Evolutionary conservation across 2,113 vertebrate species (phyloP).

Genomic region (Trinectes maculatus): DNA sequence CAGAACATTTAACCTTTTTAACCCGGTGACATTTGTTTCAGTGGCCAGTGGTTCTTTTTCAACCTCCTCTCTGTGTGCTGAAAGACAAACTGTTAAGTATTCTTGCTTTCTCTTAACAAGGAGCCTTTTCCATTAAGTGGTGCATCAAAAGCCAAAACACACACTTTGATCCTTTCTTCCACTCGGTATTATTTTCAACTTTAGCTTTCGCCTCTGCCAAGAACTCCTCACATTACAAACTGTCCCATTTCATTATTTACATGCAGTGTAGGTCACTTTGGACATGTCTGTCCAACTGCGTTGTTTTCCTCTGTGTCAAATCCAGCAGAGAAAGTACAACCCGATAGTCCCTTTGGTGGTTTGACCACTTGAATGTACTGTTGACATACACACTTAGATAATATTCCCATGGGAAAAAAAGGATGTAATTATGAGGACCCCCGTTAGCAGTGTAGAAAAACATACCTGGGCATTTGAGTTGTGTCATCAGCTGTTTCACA

Average conservation of each 20-base stretch:
- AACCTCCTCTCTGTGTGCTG: background rate
- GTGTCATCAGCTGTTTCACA: background rate
- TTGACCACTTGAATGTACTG: no score
- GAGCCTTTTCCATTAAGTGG: slow-evolving; percentile 6
- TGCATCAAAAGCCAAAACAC: slow-evolving; percentile 25
- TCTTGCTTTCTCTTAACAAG: background rate
- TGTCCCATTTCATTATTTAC: slow-evolving; percentile 54
- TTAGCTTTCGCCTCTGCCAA: slow-evolving; percentile 50
- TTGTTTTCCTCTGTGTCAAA: slow-evolving; percentile 1
- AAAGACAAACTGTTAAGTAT: background rate
- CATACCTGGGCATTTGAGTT: background rate
- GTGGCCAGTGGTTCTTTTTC: background rate
- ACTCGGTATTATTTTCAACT: slow-evolving; percentile 42
- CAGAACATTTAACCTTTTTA: no score
- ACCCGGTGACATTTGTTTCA: no score
- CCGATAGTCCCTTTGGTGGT: background rate
- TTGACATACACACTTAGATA: no score
- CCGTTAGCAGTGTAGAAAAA: slow-evolving; percentile 6
- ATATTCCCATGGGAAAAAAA: slow-evolving; percentile 44
- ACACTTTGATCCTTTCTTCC: slow-evolving; percentile 48
- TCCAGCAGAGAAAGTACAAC: background rate
- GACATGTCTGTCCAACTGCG: slow-evolving; percentile 1
- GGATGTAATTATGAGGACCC: slow-evolving; percentile 7
- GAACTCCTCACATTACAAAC: slow-evolving; percentile 51
- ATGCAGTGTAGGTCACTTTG: slow-evolving; percentile 6